Conservation (phyloP, 2,888 invertebrate species). For the Hetaerina titia region DNA sequence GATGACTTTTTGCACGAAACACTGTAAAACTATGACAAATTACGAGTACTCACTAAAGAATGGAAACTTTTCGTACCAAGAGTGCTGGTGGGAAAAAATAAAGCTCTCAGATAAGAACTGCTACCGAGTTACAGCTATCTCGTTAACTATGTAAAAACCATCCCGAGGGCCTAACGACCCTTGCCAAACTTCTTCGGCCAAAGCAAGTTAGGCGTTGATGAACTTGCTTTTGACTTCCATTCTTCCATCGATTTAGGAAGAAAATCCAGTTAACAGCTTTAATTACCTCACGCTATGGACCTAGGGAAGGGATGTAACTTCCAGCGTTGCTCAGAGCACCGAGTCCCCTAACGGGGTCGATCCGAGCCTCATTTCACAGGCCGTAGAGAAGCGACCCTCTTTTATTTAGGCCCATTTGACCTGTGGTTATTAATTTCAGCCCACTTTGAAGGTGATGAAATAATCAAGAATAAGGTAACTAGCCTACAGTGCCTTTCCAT, state of each 20-base stretch:
- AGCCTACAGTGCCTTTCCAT: too few relatives aligned
- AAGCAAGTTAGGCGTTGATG: neutral
- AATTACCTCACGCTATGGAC: neutral
- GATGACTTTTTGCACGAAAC: neutral
- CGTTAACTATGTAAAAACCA: neutral
- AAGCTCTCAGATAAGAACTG: neutral
- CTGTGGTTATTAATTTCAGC: too few relatives aligned
- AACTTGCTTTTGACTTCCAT: slow-evolving; percentile 22
- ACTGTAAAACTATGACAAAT: neutral
- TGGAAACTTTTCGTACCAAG: neutral
- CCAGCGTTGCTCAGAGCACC: neutral
- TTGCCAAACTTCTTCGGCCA: neutral
- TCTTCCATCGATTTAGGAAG: slow-evolving; percentile 25
- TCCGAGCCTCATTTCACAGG: too few relatives aligned
- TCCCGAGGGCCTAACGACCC: neutral
- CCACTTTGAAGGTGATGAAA: too few relatives aligned
- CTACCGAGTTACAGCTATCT: neutral
- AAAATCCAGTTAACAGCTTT: neutral
- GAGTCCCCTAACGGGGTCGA: too few relatives aligned
- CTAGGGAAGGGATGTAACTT: neutral
- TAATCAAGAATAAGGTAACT: too few relatives aligned
- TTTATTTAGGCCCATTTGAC: too few relatives aligned
- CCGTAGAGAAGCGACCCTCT: too few relatives aligned
- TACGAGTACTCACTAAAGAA: neutral
- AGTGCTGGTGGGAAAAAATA: neutral